These are phyloP conservation scores for Lepidochitona cinerea DNA, from an alignment of 2,888 invertebrate genomes.

Conservation along the genomic window DNA sequence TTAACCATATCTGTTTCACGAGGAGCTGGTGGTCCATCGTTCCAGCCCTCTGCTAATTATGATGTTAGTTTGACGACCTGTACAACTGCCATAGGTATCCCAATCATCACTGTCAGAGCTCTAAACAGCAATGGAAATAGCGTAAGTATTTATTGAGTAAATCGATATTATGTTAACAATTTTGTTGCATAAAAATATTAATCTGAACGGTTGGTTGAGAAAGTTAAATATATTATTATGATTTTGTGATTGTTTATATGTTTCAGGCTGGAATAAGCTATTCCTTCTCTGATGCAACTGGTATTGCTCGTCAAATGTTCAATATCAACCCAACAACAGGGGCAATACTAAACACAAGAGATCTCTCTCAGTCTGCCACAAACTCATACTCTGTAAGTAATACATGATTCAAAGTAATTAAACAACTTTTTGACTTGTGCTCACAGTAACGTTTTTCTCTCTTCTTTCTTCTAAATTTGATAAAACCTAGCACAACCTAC, in stretches of 20 bases:
- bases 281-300: neutral
- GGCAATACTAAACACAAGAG: neutral
- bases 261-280: neutral
- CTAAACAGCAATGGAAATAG: neutral
- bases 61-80: neutral
- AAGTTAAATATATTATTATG: too few species aligned
- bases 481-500: too few species aligned
- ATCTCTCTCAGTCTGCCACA: neutral
- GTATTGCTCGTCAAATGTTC: neutral
- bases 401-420: neutral
- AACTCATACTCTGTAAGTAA: neutral
- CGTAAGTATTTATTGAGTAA: too few species aligned
- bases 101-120: neutral
- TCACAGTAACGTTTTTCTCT: too few species aligned
- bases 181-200: too few species aligned
- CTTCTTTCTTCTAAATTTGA: too few species aligned
- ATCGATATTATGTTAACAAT: too few species aligned
- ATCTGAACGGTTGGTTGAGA: too few species aligned
- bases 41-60: constrained; percentile 27
- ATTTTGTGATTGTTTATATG: too few species aligned
- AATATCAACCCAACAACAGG: neutral
- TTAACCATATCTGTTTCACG: neutral
- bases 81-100: neutral
- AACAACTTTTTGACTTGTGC: too few species aligned
- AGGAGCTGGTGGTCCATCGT: neutral